Conservation (phyloP, 2,113 vertebrate species). For the Pontoporia blainvillei region DNA sequence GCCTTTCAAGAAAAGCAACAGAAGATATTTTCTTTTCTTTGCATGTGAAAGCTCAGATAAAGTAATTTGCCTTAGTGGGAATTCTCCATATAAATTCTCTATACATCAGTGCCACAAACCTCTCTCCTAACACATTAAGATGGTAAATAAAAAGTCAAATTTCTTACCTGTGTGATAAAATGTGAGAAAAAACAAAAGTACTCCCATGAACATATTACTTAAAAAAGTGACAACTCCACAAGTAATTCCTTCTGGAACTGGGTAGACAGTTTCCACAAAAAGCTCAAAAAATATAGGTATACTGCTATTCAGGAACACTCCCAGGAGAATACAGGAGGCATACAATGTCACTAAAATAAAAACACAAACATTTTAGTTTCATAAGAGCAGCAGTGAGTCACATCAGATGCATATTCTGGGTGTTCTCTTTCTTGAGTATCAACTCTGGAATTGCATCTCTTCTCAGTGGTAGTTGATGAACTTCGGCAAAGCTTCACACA, state of each 20-base stretch:
- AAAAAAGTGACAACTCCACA: conserved; percentile 97
- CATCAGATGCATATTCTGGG: background rate
- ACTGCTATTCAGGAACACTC: conserved; percentile 96
- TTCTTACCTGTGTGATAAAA: conserved; percentile 95
- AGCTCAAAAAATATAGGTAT: conserved; percentile 98
- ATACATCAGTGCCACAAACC: background rate
- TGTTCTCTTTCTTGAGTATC: background rate
- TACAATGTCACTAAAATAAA: conserved; percentile 91
- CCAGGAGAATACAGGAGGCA: conserved; percentile 95
- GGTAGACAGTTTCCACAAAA: conserved; percentile 97
- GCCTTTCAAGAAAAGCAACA: conserved; percentile 20
- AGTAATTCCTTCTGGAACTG: conserved; percentile 98
- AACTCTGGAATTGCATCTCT: background rate
- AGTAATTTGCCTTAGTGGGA: conserved; percentile 41
- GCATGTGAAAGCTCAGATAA: background rate
- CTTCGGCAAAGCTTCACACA: background rate
- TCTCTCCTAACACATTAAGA: background rate
- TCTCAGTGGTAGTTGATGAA: background rate
- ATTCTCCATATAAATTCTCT: background rate
- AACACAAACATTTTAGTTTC: conserved; percentile 54
- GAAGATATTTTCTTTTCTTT: background rate
- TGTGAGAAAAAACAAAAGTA: conserved; percentile 94
- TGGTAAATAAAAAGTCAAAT: conserved; percentile 40
- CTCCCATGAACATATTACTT: conserved; percentile 93
- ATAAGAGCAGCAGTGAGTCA: background rate